Evolutionary conservation across 2,113 vertebrate species (phyloP).

Genomic region (Alexandromys fortis): DNA sequence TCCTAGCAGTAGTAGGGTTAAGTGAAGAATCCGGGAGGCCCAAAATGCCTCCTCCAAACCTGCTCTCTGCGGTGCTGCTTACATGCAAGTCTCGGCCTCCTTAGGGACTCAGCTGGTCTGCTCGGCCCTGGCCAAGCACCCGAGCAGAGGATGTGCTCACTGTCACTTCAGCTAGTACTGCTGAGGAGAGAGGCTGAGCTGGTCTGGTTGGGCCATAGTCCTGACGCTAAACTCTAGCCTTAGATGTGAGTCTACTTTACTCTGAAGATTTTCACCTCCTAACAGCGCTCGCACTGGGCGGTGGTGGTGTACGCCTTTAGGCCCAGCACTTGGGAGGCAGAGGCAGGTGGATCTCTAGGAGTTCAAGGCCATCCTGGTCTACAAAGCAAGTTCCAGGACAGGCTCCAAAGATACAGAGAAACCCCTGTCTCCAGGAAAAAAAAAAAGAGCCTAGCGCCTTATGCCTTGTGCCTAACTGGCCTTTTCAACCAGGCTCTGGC

Average conservation of each 20-base stretch:
- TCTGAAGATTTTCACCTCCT: background rate
- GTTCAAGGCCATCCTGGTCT: too few relatives aligned
- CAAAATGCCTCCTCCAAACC: background rate
- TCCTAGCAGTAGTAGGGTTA: background rate
- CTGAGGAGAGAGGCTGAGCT: background rate
- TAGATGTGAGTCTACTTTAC: accelerated
- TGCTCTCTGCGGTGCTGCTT: background rate
- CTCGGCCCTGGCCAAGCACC: background rate
- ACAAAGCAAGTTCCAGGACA: too few relatives aligned
- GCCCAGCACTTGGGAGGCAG: too few relatives aligned
- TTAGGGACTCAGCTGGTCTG: background rate
- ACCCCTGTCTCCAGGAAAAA: too few relatives aligned
- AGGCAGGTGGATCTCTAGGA: too few relatives aligned
- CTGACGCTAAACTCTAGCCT: background rate
- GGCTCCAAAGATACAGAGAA: too few relatives aligned
- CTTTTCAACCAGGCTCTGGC: background rate
- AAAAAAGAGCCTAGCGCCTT: background rate
- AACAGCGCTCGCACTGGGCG: background rate
- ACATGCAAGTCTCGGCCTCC: background rate
- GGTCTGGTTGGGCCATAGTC: background rate
- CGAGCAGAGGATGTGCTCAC: background rate
- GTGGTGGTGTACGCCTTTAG: too few relatives aligned
- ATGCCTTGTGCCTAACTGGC: background rate
- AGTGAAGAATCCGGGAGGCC: background rate
- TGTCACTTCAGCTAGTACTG: background rate